Percentiles rank a stretch among this genome's conserved stretches.
Conservation (phyloP, 2,888 invertebrate genomes). For the Lasioglossum oenotherae region DNA sequence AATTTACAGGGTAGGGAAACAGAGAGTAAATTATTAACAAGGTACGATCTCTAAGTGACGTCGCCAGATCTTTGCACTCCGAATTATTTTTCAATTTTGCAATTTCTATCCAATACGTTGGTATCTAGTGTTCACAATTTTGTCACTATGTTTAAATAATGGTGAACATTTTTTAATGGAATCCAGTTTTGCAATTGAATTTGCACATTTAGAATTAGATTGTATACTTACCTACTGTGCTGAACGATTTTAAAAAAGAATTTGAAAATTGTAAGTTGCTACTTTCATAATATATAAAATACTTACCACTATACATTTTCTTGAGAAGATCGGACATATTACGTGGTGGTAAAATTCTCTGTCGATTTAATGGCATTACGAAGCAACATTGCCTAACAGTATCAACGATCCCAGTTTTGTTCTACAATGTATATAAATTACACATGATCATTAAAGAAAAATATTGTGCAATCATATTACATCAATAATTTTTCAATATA, state of each 20-base stretch:
- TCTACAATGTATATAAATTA: conserved; percentile 82
- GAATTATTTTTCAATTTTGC: too few relatives aligned
- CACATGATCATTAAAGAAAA: conserved; percentile 2
- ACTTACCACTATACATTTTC: conserved; percentile 90
- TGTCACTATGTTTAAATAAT: background rate
- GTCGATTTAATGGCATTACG: conserved; percentile 94
- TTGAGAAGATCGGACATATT: conserved; percentile 91
- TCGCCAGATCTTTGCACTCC: too few relatives aligned
- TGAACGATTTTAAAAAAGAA: background rate
- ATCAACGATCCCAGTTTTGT: conserved; percentile 92
- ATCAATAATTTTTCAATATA: background rate
- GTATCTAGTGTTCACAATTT: background rate
- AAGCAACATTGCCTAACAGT: conserved; percentile 92
- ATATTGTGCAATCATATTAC: background rate
- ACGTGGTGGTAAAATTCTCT: conserved; percentile 91
- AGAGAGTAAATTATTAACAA: too few relatives aligned
- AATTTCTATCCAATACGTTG: too few relatives aligned
- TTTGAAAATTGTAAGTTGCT: background rate
- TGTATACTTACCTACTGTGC: conserved; percentile 1
- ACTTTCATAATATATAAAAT: background rate
- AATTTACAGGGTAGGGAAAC: too few relatives aligned
- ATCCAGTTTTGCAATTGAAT: too few relatives aligned
- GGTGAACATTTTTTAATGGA: too few relatives aligned
- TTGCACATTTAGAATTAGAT: background rate
- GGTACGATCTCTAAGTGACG: too few relatives aligned